Conservation (phyloP, 2,113 vertebrate genomes). For the Progne subis region DNA sequence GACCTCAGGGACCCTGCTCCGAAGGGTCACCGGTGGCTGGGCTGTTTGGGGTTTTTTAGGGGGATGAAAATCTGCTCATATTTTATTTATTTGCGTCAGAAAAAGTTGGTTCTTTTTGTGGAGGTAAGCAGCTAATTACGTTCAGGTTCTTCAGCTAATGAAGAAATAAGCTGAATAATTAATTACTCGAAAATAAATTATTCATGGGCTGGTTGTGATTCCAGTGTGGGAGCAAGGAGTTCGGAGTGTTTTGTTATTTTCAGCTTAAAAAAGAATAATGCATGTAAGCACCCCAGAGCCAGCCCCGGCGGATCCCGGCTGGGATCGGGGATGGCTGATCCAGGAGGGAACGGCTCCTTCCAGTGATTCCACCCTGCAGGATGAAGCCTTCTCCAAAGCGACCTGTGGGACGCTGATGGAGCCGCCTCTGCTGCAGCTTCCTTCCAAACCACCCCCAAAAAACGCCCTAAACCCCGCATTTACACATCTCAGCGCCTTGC, state of each 20-base stretch:
- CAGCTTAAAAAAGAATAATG: constrained; percentile 35
- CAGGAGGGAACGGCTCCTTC: neutral
- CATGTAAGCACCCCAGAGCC: neutral
- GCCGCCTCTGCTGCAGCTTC: neutral
- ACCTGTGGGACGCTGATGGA: neutral
- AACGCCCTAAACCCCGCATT: neutral
- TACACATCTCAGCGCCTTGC: neutral
- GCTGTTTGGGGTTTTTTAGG: neutral
- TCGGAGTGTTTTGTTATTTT: neutral
- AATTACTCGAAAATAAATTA: constrained; percentile 60
- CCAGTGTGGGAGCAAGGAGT: neutral
- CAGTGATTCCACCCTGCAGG: neutral
- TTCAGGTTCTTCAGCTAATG: constrained; percentile 55
- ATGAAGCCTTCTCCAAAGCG: rapidly evolving
- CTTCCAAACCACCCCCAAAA: neutral
- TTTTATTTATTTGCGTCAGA: constrained; percentile 5
- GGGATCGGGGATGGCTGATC: neutral
- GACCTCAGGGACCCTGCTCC: neutral
- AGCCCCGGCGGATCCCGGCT: rapidly evolving
- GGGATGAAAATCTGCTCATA: neutral
- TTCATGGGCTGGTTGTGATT: constrained; percentile 33
- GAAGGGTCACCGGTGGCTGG: neutral
- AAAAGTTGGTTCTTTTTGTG: neutral
- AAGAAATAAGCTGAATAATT: constrained; percentile 67
- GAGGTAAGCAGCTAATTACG: constrained; percentile 50